Evolutionary conservation across 2,797 vertebrate genomes (phyloP), one percentile per base, ranked within the genome.

Genomic region (Sebastes matsubarae): DNA sequence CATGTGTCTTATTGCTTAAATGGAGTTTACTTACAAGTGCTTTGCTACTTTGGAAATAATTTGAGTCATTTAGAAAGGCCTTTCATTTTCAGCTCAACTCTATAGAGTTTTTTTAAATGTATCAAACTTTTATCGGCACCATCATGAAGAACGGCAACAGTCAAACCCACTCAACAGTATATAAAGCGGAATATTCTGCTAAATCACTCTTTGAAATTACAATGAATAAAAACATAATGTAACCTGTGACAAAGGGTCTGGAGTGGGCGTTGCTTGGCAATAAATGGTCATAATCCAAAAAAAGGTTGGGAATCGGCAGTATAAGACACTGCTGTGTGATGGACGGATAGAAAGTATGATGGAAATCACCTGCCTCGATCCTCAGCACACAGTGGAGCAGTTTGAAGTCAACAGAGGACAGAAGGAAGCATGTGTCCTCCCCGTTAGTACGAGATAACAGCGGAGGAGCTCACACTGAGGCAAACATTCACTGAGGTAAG

Each of bases 401-500:
- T 58, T 38, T 58, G n/a, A 36, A 77, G 77, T 87, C 75, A 78
- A 84, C 77, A 74, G 75, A 82, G 77, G 81, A 85, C 83, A 66
- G 66, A 57, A 67, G 34, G 8, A 30, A 78, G 68, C 67, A 11
- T 29, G 29, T 52, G 68, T 77, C 81, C 75, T 69, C 46, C 55
- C 46, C 55, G 50, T 79, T 34, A 57, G 66, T 79, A 34, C n/a
- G 22, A 83, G 74, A 66, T 72, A 63, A 59, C 75, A 73, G 82
- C 38, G 55, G 61, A 70, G 57, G 29, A 42, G 75, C 77, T 77
- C 58, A 58, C 76, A 25, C 68, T 13, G 52, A 83, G 63, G 78
- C 82, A 80, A 82, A 80, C 76, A 67, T 34, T 42, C 13, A 0
- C 38, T 42, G 52, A 90, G 82, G 88, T 85, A 90, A 87, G 84